Conservation (phyloP, 64 coral and sea anemone genomes). For the Orbicella faveolata region DNA sequence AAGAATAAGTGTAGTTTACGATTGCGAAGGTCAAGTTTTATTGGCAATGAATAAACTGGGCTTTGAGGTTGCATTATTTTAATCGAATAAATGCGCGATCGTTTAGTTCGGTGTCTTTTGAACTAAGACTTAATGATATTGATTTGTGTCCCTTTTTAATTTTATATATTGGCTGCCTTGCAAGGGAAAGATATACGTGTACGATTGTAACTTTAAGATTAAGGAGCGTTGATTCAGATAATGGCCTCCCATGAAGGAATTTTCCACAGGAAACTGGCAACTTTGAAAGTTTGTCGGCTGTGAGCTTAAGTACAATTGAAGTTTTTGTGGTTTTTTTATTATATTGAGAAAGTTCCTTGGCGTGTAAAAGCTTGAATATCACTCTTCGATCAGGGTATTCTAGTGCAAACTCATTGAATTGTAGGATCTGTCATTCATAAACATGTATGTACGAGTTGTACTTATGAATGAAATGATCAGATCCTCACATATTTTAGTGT, state of each 20-base stretch:
- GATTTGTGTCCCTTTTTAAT: neutral
- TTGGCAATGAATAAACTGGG: neutral
- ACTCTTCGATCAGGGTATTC: neutral
- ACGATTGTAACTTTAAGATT: neutral
- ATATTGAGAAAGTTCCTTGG: constrained; percentile 1
- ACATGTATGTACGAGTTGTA: neutral
- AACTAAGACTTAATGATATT: neutral
- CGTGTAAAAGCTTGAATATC: constrained; percentile 2
- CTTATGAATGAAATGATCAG: neutral
- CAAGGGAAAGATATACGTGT: neutral
- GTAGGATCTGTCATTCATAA: neutral
- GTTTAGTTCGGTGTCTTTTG: neutral
- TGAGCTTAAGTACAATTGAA: constrained; percentile 6
- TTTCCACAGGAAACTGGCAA: neutral
- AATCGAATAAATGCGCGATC: neutral
- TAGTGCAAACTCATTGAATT: neutral
- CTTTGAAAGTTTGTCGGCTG: neutral
- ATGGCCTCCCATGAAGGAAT: neutral
- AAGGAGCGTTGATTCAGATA: neutral
- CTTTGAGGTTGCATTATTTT: neutral
- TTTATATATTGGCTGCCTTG: neutral
- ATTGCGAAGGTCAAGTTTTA: constrained; percentile 27
- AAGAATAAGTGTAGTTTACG: neutral
- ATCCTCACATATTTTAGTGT: no score
- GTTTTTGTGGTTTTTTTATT: constrained; percentile 18